Base-by-base conservation (phyloP, 2,797 vertebrate genomes). In the Setipinna tenuifilis region DNA sequence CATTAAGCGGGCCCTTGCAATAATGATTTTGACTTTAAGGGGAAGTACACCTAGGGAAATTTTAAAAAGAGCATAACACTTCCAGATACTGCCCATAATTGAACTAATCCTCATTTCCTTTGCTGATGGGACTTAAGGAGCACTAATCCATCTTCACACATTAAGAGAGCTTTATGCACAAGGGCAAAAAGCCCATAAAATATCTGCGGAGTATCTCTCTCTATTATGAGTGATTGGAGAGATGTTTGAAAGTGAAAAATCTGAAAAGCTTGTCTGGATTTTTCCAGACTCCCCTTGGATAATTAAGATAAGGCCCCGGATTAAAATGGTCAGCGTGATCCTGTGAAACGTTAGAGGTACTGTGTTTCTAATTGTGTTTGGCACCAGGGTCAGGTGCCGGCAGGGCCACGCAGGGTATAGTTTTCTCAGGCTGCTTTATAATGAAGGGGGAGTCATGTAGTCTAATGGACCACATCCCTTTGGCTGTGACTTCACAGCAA, bases 381-480 rank as follows among this genome's bases (percentile, higher is more conserved):
- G 95, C 96, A 96, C 94, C 93, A 93, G 92, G 93, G 94, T 96
- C 95, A 97, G 96, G 96, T 96, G 95, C 96, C 94, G 95, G 95
- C 94, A 95, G 95, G 95, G 95, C 93, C 92, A 94, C 90, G 93
- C 90, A 94, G 94, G 91, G 93, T 94, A 93, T 94, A 95, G 94
- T 95, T 96, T 96, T 95, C 95, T 96, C 96, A 94, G 94, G 96
- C 95, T 95, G 95, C 96, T 95, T 96, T 94, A 94, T 96, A 96
- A 97, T 97, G 96, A 96, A 93, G 91, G 92, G 92, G 94, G 95
- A 95, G 94, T 95, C 94, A 95, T 93, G 93, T 95, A 94, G 95
- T 96, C 94, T 97, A 97, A 97, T 97, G 96, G 96, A 96, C 96
- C 96, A 97, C 97, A 97, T 98, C 97, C 96, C 94, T 93, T 96